Percentiles rank a stretch among this genome's conserved stretches.
Evolutionary conservation across 2,888 invertebrate genomes (phyloP).

Genomic region (Nemoura dubitans): DNA sequence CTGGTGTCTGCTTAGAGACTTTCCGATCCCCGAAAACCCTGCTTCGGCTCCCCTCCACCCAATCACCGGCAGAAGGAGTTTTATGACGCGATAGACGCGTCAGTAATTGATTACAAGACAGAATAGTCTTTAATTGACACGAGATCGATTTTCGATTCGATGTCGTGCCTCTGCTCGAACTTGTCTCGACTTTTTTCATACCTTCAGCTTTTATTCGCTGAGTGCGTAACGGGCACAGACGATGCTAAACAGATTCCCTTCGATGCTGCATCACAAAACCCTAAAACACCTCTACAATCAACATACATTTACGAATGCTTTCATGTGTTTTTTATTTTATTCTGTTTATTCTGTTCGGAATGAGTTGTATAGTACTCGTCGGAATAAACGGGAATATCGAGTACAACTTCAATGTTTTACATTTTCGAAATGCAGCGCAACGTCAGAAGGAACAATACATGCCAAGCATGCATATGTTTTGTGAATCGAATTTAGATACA

Average conservation of each 20-base stretch:
- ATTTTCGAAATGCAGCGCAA: background rate
- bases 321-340: background rate
- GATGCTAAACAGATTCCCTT: background rate
- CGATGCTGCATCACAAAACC: background rate
- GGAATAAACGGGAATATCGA: background rate
- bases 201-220: background rate
- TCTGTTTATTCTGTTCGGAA: background rate
- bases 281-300: background rate
- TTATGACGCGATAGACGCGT: conserved; percentile 41
- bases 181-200: background rate
- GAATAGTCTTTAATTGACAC: conserved; percentile 42
- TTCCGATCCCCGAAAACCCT: background rate
- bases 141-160: conserved; percentile 41
- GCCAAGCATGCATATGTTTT: background rate
- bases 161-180: background rate
- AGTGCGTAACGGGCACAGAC: background rate
- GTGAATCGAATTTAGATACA: background rate
- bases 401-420: background rate
- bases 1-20: background rate
- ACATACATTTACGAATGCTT: background rate
- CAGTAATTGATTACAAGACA: conserved; percentile 39
- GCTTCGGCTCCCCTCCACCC: background rate
- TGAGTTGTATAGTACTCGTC: background rate
- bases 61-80: conserved; percentile 23
- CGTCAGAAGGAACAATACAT: background rate